A percentile compares a stretch with the other conserved stretches of the same genome.
phyloP scores from a whole-genome alignment of 2,113 vertebrate genomes.

The Guaruba guarouba region DNA sequence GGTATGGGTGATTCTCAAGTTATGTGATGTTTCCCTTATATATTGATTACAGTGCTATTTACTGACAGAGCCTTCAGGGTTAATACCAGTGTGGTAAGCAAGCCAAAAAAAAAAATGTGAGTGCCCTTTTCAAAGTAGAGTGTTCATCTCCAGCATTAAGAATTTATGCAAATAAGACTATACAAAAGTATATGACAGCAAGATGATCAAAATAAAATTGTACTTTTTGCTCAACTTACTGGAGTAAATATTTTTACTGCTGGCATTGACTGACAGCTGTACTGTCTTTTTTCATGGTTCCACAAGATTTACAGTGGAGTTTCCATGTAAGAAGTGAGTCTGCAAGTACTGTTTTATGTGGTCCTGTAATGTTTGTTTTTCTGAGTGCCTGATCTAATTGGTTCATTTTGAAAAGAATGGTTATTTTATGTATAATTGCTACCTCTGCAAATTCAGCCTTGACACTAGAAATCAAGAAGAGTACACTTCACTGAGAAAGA shows the following conservation, averaged over 20 bases:
- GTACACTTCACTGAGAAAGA: not conserved
- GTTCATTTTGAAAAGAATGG: not conserved
- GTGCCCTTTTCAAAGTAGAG: not conserved
- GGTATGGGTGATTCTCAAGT: not conserved
- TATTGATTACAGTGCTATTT: not conserved
- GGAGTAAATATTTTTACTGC: not conserved
- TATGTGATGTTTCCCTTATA: not conserved
- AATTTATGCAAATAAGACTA: not conserved
- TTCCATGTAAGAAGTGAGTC: not conserved
- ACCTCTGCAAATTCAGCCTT: slow-evolving; percentile 9
- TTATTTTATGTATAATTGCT: slow-evolving; percentile 10
- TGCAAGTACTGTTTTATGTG: not conserved
- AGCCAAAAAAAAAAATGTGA: not conserved
- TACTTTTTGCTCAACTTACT: not conserved
- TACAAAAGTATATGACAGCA: not conserved
- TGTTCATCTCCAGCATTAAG: not conserved
- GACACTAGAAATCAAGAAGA: not conserved
- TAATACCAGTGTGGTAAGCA: not conserved
- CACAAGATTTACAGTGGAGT: not conserved
- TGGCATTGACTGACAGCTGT: not conserved
- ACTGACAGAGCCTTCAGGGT: not conserved
- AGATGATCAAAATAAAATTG: not conserved
- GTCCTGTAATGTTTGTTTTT: not conserved
- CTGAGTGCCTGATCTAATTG: not conserved
- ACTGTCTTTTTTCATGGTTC: not conserved